phyloP scores from a whole-genome alignment of 2,888 invertebrate genomes.

The Trachelus tabidus region DNA sequence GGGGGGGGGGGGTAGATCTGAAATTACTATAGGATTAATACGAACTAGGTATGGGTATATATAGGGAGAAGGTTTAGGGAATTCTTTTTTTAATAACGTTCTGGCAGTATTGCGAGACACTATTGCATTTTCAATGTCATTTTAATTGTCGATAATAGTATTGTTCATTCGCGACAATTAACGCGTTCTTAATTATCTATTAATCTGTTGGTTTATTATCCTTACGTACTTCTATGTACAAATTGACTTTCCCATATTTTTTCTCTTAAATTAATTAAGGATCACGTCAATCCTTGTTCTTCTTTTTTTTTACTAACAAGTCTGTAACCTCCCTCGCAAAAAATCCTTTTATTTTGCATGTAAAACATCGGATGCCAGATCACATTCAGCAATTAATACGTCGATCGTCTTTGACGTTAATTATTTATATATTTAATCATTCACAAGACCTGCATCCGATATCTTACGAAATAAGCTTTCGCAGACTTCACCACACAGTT shows the following conservation, averaged over 20 bases:
- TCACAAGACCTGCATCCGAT: neutral
- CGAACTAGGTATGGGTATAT: neutral
- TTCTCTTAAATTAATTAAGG: constrained; percentile 22
- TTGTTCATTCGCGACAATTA: neutral
- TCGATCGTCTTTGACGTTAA: neutral
- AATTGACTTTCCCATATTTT: constrained; percentile 42
- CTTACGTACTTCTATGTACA: constrained; percentile 33
- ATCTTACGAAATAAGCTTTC: neutral
- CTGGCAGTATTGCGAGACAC: neutral
- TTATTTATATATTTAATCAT: neutral
- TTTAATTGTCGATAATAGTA: neutral
- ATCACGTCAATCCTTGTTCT: constrained; percentile 9
- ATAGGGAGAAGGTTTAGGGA: neutral
- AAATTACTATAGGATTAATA: neutral
- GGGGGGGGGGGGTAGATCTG: no score
- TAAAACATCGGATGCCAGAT: neutral
- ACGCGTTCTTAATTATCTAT: neutral
- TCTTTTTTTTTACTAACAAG: constrained; percentile 11
- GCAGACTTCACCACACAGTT: neutral
- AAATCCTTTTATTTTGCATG: neutral
- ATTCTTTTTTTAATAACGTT: neutral
- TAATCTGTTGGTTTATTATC: constrained; percentile 25
- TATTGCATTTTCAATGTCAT: neutral
- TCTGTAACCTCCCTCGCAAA: neutral
- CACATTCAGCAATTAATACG: neutral